Conservation (phyloP, 2,797 vertebrate genomes). For the Paramormyrops hopkinsi region DNA sequence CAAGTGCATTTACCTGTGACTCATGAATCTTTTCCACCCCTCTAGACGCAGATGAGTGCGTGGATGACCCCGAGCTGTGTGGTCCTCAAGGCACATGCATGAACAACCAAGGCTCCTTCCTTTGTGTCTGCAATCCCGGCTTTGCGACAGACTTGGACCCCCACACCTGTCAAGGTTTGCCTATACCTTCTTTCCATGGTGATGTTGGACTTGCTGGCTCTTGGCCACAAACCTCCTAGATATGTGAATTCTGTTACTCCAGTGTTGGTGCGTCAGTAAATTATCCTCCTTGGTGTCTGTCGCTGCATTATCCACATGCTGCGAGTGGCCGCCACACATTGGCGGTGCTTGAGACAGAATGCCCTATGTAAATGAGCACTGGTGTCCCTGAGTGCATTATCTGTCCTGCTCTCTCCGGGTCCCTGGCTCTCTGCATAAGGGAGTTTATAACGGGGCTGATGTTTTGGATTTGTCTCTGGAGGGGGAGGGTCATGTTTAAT, state of each 20-base stretch:
- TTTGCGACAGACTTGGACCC: conserved; percentile 66
- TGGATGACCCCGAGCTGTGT: conserved; percentile 70
- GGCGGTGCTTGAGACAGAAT: background rate
- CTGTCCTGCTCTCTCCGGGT: background rate
- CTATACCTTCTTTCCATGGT: background rate
- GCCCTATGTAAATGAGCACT: background rate
- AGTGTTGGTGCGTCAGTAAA: background rate
- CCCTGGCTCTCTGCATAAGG: background rate
- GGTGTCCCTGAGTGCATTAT: background rate
- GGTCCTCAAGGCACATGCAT: conserved; percentile 75
- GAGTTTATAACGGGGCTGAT: background rate
- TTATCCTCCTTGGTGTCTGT: background rate
- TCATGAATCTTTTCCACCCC: conserved; percentile 8
- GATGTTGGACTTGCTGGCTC: background rate
- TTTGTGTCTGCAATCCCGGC: conserved; percentile 78
- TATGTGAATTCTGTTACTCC: background rate
- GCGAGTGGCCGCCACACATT: background rate
- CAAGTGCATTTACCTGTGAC: background rate
- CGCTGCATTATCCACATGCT: background rate
- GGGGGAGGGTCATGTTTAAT: background rate
- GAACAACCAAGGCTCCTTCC: conserved; percentile 80
- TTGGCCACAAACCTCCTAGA: background rate
- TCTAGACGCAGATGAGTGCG: conserved; percentile 86
- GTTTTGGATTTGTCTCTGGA: background rate
- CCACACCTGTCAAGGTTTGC: conserved; percentile 75